Evolutionary conservation across 2,797 vertebrate species (phyloP).

Genomic region (Furcifer pardalis): DNA sequence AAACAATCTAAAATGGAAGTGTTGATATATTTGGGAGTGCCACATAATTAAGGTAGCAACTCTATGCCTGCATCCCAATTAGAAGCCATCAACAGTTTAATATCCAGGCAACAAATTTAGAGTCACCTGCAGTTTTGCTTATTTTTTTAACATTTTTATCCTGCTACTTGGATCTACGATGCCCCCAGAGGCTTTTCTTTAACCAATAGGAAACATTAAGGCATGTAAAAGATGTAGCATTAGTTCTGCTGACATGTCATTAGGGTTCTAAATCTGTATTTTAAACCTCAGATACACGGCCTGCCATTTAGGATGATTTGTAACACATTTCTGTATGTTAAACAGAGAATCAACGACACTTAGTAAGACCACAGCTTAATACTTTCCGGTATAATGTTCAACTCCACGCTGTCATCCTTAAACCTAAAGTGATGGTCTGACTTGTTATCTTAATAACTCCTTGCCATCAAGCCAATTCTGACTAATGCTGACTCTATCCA

Average conservation of each 20-base stretch:
- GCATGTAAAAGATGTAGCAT: background rate
- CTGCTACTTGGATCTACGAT: background rate
- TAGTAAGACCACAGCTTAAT: background rate
- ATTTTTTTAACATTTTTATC: too few relatives aligned
- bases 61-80: slow-evolving; percentile 74
- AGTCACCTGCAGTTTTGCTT: slow-evolving; percentile 40
- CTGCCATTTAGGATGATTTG: background rate
- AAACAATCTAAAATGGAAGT: background rate
- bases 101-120: slow-evolving; percentile 46
- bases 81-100: slow-evolving; percentile 55
- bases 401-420: background rate
- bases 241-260: background rate
- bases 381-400: background rate
- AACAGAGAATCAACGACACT: background rate
- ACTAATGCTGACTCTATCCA: too few relatives aligned
- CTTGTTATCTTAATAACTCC: too few relatives aligned
- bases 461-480: too few relatives aligned
- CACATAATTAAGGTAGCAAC: slow-evolving; percentile 72
- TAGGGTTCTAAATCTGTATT: background rate
- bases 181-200: background rate
- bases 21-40: slow-evolving; percentile 64
- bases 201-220: background rate
- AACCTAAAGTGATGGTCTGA: too few relatives aligned
- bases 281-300: background rate
- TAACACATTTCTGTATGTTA: background rate